These are phyloP conservation scores for Henricia sp. DNA, from an alignment of 53 echinoderm and acorn worm genomes.

Conservation along the genomic window DNA sequence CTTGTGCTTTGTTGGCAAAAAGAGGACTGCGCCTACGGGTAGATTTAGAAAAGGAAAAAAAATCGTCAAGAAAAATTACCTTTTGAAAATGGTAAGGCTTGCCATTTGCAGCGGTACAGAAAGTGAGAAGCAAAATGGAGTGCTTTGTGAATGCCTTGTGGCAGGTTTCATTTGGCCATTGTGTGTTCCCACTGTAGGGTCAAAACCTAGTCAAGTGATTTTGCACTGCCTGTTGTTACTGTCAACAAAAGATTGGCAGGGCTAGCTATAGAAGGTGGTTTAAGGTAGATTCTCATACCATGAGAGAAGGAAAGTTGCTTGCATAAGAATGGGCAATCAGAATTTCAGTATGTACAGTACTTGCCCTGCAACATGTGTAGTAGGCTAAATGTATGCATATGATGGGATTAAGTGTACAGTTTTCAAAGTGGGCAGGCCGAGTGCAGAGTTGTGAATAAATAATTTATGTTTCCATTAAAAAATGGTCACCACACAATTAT, in stretches of 20 bases:
- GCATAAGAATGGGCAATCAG: too few relatives aligned
- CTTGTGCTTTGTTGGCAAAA: neutral
- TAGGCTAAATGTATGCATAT: too few relatives aligned
- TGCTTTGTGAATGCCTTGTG: neutral
- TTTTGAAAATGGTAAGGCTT: neutral
- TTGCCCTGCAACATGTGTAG: too few relatives aligned
- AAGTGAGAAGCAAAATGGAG: neutral
- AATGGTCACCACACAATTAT: too few relatives aligned
- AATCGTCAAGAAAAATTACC: constrained; percentile 14
- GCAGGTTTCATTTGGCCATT: constrained; percentile 14
- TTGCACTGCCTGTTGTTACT: constrained; percentile 27
- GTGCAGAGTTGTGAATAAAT: too few relatives aligned
- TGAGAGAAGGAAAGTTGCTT: too few relatives aligned
- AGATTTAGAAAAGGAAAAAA: constrained; percentile 38
- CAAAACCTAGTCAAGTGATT: constrained; percentile 60
- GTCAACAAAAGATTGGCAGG: constrained; percentile 47
- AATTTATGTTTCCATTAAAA: too few relatives aligned
- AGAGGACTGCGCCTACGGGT: constrained; percentile 26
- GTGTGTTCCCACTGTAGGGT: constrained; percentile 52
- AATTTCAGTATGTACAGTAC: too few relatives aligned
- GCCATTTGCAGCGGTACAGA: neutral
- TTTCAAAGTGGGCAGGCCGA: too few relatives aligned
- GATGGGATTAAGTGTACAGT: too few relatives aligned
- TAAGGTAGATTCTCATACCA: too few relatives aligned
- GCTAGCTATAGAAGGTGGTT: too few relatives aligned